These are phyloP conservation scores for Brachyptera putata DNA, from an alignment of 2,888 invertebrate genomes.

Conservation along the genomic window DNA sequence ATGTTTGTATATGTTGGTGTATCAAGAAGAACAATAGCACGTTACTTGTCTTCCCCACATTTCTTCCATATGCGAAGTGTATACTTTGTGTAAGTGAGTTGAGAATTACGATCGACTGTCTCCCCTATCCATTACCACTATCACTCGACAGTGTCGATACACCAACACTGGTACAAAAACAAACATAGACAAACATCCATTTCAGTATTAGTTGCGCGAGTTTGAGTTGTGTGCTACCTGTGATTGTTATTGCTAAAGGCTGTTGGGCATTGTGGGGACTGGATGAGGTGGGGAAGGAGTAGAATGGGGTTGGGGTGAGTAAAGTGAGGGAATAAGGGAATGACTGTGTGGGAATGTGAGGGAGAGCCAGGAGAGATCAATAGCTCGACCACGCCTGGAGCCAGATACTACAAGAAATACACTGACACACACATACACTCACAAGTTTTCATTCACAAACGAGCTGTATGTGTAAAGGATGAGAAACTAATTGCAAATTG, in stretches of 20 bases:
- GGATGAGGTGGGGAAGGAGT: neutral
- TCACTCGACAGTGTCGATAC: no score
- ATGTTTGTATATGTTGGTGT: no score
- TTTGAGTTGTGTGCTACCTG: neutral
- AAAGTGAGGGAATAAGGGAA: conserved; percentile 4
- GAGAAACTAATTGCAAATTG: conserved; percentile 14
- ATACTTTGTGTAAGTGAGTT: no score
- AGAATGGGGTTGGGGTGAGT: neutral
- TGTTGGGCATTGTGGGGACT: neutral
- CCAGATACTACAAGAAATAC: neutral
- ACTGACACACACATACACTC: neutral
- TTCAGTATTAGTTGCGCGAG: conserved; percentile 1
- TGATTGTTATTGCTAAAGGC: conserved; percentile 8
- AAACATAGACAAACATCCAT: conserved; percentile 5
- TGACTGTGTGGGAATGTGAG: conserved; percentile 6
- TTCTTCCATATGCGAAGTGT: no score
- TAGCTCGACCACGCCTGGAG: conserved; percentile 11
- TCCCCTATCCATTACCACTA: no score
- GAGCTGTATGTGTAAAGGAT: no score
- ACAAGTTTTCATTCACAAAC: no score
- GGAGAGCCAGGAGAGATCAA: conserved; percentile 21
- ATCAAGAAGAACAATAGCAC: no score
- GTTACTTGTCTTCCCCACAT: no score
- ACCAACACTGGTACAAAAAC: no score
- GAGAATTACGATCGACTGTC: no score